Percentiles rank a stretch among this genome's conserved stretches.
phyloP scores from a whole-genome alignment of 2,888 invertebrate genomes.

The Tortricodes alternella region DNA sequence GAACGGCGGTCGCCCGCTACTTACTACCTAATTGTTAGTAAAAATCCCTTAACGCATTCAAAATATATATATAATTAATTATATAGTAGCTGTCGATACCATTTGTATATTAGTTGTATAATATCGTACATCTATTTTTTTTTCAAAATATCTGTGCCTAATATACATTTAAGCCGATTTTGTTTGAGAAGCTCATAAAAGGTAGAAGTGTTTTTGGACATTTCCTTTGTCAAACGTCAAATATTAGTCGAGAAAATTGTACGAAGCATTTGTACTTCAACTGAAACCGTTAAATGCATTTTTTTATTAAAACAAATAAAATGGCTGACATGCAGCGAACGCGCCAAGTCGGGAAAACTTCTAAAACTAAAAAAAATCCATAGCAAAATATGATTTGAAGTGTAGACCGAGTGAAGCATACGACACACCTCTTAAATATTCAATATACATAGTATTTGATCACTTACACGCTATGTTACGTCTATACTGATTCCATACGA shows the following conservation, averaged over 20 bases:
- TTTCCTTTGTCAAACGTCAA: conserved; percentile 48
- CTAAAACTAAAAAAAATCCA: conserved; percentile 25
- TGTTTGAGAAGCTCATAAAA: conserved; percentile 73
- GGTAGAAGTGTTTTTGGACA: conserved; percentile 64
- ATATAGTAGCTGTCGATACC: conserved; percentile 67
- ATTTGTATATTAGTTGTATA: conserved; percentile 72
- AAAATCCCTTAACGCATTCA: conserved; percentile 81
- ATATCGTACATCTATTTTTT: conserved; percentile 71
- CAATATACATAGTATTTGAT: conserved; percentile 62
- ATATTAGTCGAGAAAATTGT: conserved; percentile 42
- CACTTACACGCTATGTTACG: conserved; percentile 53
- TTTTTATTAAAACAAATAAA: conserved; percentile 36
- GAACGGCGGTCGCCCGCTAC: conserved; percentile 49
- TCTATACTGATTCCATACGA: conserved; percentile 70
- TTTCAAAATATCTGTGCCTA: conserved; percentile 77
- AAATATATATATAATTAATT: conserved; percentile 75
- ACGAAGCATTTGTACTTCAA: conserved; percentile 52
- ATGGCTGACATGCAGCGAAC: neutral
- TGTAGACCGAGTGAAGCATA: conserved; percentile 48
- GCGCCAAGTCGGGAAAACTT: neutral
- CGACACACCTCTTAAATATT: conserved; percentile 60
- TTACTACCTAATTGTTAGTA: conserved; percentile 79
- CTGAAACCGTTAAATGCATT: conserved; percentile 46
- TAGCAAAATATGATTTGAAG: conserved; percentile 28
- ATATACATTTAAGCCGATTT: conserved; percentile 79